A percentile compares a stretch with the other conserved stretches of the same genome.
Conservation (phyloP, 2,888 invertebrate species). For the Octonoba sinensis region DNA sequence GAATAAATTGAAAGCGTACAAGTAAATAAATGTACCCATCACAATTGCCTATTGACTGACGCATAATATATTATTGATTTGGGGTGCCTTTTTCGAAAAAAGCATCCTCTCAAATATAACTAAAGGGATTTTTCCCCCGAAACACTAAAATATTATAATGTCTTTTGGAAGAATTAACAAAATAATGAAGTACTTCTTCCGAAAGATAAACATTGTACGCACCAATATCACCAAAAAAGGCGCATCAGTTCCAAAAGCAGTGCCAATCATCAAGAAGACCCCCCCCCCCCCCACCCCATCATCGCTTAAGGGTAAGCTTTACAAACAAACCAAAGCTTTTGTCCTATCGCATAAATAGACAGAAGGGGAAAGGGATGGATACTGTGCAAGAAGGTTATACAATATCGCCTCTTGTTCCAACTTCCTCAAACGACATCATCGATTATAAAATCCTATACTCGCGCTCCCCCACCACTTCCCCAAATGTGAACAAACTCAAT, state of each 20-base stretch:
- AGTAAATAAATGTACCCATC: too few relatives aligned
- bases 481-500: slow-evolving; percentile 25
- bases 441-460: slow-evolving; percentile 50
- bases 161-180: too few relatives aligned
- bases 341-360: slow-evolving; percentile 23
- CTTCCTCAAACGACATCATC: slow-evolving; percentile 46
- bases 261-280: not conserved
- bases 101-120: too few relatives aligned
- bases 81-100: too few relatives aligned
- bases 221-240: not conserved
- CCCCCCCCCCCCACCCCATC: slow-evolving; percentile 2
- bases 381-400: not conserved
- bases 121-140: too few relatives aligned
- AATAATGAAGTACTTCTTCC: too few relatives aligned
- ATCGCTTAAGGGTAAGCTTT: slow-evolving; percentile 42
- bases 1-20: too few relatives aligned
- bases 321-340: slow-evolving; percentile 44
- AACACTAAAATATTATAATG: too few relatives aligned
- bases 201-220: not conserved
- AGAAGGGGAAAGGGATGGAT: slow-evolving; percentile 7
- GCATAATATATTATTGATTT: too few relatives aligned
- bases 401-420: too few relatives aligned
- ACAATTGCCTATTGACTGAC: too few relatives aligned
- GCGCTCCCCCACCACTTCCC: slow-evolving; percentile 1
- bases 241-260: not conserved